Evolutionary conservation across 2,113 vertebrate genomes (phyloP), one percentile per base, ranked within the genome.

Genomic region (Hassar affinis): DNA sequence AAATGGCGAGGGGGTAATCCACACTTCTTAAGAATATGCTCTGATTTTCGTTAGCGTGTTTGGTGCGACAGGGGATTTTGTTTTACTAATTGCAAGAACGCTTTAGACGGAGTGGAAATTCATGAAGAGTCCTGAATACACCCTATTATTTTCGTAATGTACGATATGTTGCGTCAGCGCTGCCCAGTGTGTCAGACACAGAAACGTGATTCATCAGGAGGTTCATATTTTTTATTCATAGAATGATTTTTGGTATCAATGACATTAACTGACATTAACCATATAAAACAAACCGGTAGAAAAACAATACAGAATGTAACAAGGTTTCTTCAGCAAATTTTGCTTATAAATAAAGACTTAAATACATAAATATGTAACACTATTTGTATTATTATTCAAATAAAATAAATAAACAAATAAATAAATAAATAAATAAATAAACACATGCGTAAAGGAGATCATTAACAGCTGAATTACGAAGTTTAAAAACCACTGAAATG

Each of bases 321-420:
- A 30, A 27, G 15, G 6, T 49, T 49, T 47, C 38, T 1, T 47
- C 2, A 27, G 27, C 17, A 47, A 6, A n/a, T 25, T 45, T 12
- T 3, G 6, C 25, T 74, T 7, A 76, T 68, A 76, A 54, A 66
- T 85, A 76, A 77, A 78, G 18, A 83, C 35, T 74, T 38, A 74
- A 80, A 74, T 74, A 59, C 15, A n/a, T 38, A 59, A 5, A 78
- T 38, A 45, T n/a, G 61, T 3, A 78, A 61, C 2, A 56, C 14
- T 54, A 0, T 1, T 8, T 14, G n/a, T 42, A 6, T 78, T 17
- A 30, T 52, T 30, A 52, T 9, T 35, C 17, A 25, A 45, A 27
- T 27, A 61, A 25, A 56, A 3, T 56, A 35, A 38, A 22, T 78
- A 27, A 17, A 47, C 42, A 79, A 25, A 61, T 79, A 61, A 0